Conservation (phyloP, 2,797 vertebrate species). For the Smutsia temminckii region DNA sequence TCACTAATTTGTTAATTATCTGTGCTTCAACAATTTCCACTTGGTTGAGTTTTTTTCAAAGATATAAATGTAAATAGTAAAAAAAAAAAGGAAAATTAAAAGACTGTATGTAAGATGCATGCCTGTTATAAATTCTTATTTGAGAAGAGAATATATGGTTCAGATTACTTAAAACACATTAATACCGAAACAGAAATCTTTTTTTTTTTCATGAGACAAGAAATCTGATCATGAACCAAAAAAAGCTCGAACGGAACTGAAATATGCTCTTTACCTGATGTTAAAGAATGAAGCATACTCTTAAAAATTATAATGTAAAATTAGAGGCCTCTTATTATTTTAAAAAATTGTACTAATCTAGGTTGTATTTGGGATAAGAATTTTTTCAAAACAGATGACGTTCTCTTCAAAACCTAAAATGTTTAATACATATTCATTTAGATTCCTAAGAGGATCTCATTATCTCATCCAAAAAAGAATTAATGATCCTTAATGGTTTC, state of each 20-base stretch:
- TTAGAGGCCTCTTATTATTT: slow-evolving; percentile 52
- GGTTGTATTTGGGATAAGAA: slow-evolving; percentile 62
- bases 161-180: neutral
- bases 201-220: slow-evolving; percentile 9
- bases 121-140: neutral
- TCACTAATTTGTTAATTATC: slow-evolving; percentile 18
- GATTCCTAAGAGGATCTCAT: slow-evolving; percentile 77
- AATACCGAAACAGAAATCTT: slow-evolving; percentile 8
- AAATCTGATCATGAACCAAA: slow-evolving; percentile 17
- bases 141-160: neutral
- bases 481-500: slow-evolving; percentile 81
- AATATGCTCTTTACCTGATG: slow-evolving; percentile 42
- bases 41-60: neutral
- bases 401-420: slow-evolving; percentile 73
- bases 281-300: slow-evolving; percentile 39
- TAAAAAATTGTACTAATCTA: slow-evolving; percentile 31
- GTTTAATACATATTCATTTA: slow-evolving; percentile 76
- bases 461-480: slow-evolving; percentile 79
- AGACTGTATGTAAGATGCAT: neutral
- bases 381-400: slow-evolving; percentile 68
- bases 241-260: neutral
- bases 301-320: slow-evolving; percentile 49
- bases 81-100: neutral
- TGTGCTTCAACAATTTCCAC: neutral
- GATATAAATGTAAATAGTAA: neutral